Evolutionary conservation across 2,113 vertebrate genomes (phyloP).

Genomic region (Thinocorus orbignyianus): DNA sequence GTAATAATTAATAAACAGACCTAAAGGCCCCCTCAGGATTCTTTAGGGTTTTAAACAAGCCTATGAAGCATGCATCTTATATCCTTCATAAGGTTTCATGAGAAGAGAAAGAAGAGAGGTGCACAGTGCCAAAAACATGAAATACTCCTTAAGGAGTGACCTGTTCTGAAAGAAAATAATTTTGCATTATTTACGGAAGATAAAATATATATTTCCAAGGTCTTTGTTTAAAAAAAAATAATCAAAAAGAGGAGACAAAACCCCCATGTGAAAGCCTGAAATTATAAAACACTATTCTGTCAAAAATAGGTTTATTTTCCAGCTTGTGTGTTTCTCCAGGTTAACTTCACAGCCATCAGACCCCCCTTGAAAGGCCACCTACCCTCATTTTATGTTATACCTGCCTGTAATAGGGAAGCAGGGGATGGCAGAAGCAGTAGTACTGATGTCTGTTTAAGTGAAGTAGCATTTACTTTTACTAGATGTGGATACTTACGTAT

Average conservation of each 20-base stretch:
- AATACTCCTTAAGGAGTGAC: constrained; percentile 15
- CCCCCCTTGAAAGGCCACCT: neutral
- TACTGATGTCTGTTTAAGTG: constrained; percentile 28
- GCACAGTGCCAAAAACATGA: neutral
- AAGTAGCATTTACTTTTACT: constrained; percentile 59
- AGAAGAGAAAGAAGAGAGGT: neutral
- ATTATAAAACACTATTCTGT: neutral
- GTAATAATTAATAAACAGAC: constrained; percentile 55
- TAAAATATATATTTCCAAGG: neutral
- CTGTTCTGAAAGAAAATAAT: constrained; percentile 43
- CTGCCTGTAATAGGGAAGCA: neutral
- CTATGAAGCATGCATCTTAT: constrained; percentile 18
- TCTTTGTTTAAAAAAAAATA: neutral
- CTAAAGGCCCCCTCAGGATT: constrained; percentile 47
- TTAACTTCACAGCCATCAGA: constrained; percentile 30
- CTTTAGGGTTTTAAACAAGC: constrained; percentile 16
- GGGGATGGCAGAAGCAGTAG: neutral
- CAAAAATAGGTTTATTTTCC: constrained; percentile 33
- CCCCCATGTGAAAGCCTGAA: neutral
- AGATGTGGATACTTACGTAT: constrained; percentile 64
- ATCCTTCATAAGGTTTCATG: constrained; percentile 27
- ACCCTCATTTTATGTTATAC: constrained; percentile 2
- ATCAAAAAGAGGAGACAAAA: neutral
- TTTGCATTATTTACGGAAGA: constrained; percentile 3
- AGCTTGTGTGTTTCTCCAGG: neutral